phyloP scores from a whole-genome alignment of 2,113 vertebrate genomes.

The Serinus canaria region DNA sequence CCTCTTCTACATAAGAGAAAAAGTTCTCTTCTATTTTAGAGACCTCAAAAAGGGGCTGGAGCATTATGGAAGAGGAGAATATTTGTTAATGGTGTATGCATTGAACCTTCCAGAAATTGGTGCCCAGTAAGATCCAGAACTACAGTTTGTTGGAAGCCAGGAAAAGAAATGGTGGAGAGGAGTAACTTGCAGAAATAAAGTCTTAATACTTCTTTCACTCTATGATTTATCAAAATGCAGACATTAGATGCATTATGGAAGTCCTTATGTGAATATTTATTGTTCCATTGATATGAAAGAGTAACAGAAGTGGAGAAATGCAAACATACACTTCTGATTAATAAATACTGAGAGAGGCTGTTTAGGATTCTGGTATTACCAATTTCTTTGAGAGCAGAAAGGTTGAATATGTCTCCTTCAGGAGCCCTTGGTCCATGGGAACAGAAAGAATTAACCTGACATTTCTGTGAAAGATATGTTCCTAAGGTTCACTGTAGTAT shows the following conservation, averaged over 20 bases:
- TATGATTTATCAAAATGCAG: background rate
- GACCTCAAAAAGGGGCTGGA: background rate
- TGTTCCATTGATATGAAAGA: background rate
- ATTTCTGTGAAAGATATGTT: background rate
- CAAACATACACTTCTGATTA: background rate
- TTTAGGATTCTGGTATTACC: background rate
- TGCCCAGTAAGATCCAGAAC: background rate
- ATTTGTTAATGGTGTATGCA: background rate
- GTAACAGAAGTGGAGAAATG: background rate
- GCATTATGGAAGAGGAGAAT: background rate
- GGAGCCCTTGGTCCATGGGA: background rate
- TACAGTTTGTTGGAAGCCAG: background rate
- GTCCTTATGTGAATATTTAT: background rate
- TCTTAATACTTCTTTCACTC: background rate
- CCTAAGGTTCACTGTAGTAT: background rate
- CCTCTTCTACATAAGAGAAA: too few species aligned
- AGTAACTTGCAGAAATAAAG: background rate
- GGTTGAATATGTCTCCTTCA: fast-evolving
- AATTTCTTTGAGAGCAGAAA: background rate
- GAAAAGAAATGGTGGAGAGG: background rate
- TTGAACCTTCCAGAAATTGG: background rate
- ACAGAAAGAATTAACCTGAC: background rate
- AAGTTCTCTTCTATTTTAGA: too few species aligned
- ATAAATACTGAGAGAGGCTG: background rate
- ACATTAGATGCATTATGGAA: background rate